Conservation (phyloP, 2,797 vertebrate genomes). For the Halcyon chelicuti region DNA sequence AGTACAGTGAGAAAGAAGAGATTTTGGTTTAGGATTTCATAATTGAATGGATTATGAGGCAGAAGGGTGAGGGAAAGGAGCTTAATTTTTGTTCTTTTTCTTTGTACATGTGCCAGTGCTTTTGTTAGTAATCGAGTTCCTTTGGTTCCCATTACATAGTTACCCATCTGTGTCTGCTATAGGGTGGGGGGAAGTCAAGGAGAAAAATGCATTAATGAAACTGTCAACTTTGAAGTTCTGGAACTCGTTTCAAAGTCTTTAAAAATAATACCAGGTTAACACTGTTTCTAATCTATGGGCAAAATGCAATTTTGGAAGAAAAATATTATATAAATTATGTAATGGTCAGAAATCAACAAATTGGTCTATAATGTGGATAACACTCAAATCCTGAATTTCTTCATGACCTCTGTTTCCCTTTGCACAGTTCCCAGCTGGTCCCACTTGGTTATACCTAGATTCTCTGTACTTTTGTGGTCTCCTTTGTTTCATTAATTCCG, state of each 20-base stretch:
- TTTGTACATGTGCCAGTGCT: not conserved
- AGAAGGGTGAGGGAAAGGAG: not conserved
- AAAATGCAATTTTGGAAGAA: not conserved
- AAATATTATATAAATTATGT: not conserved
- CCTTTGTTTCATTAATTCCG: not conserved
- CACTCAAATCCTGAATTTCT: not conserved
- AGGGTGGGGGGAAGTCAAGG: accelerated
- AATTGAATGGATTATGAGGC: not conserved
- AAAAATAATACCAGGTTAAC: not conserved
- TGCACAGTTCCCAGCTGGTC: not conserved
- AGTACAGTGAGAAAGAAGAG: not conserved
- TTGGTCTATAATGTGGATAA: not conserved
- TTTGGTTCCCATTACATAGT: not conserved
- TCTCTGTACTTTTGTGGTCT: not conserved
- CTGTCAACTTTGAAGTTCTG: not conserved
- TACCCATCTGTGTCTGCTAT: not conserved
- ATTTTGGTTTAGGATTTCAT: not conserved
- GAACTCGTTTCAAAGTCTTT: not conserved
- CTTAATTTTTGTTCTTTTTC: not conserved
- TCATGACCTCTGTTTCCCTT: not conserved
- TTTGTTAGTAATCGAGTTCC: not conserved
- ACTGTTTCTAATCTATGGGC: not conserved
- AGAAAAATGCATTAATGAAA: not conserved
- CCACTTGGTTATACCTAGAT: not conserved
- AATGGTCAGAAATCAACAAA: not conserved